phyloP scores from a whole-genome alignment of 2,797 vertebrate genomes.

The Myiothlypis chrysogaster region DNA sequence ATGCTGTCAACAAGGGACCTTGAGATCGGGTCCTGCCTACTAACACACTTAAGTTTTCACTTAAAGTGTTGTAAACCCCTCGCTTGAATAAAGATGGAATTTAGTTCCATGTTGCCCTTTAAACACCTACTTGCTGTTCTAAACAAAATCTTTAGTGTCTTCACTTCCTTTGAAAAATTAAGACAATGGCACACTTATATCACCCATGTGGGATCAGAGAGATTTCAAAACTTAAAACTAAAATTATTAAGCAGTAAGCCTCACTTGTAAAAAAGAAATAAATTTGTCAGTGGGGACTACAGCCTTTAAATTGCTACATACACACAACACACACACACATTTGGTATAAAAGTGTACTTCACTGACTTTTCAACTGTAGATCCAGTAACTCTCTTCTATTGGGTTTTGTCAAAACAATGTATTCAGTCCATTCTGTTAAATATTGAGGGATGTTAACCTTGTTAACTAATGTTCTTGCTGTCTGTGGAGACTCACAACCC shows the following conservation, averaged over 20 bases:
- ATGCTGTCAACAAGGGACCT: not conserved
- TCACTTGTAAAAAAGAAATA: not conserved
- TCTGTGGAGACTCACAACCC: not conserved
- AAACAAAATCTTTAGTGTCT: not conserved
- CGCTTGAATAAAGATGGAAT: not conserved
- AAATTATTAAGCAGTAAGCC: not conserved
- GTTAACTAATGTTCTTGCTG: not conserved
- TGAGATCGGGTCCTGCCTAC: not conserved
- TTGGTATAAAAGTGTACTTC: not conserved
- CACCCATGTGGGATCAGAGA: not conserved
- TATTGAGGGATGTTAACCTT: not conserved
- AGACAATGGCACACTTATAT: not conserved
- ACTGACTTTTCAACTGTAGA: not conserved
- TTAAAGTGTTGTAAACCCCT: not conserved
- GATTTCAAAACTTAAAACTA: not conserved
- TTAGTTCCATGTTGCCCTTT: not conserved
- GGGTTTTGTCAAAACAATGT: conserved; percentile 1
- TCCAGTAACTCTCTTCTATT: not conserved
- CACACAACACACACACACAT: not conserved
- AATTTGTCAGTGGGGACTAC: not conserved
- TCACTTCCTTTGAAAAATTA: not conserved
- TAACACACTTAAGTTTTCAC: not conserved
- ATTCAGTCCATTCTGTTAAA: not conserved
- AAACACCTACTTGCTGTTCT: not conserved
- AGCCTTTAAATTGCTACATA: not conserved